Evolutionary conservation across 2,113 vertebrate species (phyloP), one percentile per base, ranked within the genome.

Genomic region (Ramphastos sulfuratus): DNA sequence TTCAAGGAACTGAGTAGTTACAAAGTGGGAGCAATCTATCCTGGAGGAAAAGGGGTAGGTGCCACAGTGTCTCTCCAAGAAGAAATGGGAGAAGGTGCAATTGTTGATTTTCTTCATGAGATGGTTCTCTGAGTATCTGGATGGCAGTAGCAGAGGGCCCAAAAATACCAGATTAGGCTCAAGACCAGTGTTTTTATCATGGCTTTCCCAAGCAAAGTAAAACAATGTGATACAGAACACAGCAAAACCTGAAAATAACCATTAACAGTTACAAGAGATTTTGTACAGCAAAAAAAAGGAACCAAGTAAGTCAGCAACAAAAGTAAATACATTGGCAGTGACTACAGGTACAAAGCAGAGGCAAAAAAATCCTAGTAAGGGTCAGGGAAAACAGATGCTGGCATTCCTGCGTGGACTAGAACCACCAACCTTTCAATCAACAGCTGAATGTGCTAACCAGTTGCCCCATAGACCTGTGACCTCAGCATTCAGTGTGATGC

Each of bases 361-460:
- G 15, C 4, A 10, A 48, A 65, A 54, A 10, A 24, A 37, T 46
- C 30, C 48, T 60, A 24, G 4, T 19, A 72, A 71, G n/a, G 11
- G 20, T 31, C 18, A 7, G 7, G 23, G 13, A 71, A 55, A 17
- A 37, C 8, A 61, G 33, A 5, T n/a, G 10, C 14, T 5, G 1
- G 8, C 24, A 0, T 95, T 94, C 59, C 25, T 97, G 96, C 82
- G 87, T 96, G 93, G 93, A 89, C 88, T 97, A 42, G 70, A 97
- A 95, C 87, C 94, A 97, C 90, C 95, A 97, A 85, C 83, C 82
- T 96, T 96, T 95, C 92, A 69, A 90, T 96, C 97, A 97, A 95
- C 85, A 97, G 93, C 94, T 48, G 59, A 96, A 96, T 44, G 70
- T n/a, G 12, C 91, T 95, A 33, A 55, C 23, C 4, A 1, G 13